phyloP scores from a whole-genome alignment of 1,140 invertebrate genomes.

The Latrodectus geometricus region DNA sequence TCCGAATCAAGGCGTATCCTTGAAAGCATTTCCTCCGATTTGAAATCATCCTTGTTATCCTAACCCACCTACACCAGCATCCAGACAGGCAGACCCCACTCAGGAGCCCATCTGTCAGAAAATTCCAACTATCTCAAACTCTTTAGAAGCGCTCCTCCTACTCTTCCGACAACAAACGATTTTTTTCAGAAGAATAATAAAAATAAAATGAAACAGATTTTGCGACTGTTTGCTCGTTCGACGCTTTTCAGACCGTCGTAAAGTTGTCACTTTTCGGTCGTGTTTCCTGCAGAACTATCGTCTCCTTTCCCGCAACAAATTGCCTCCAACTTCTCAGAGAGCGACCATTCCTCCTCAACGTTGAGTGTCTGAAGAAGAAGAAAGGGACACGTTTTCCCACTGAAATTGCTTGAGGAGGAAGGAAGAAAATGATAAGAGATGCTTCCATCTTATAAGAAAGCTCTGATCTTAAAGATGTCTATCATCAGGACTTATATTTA shows the following conservation, averaged over 20 bases:
- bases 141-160: background rate
- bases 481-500: background rate
- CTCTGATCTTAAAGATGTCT: constrained; percentile 23
- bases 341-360: background rate
- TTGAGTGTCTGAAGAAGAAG: background rate
- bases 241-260: too few species aligned
- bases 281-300: background rate
- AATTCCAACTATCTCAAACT: constrained; percentile 7
- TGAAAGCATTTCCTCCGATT: too few species aligned
- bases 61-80: too few species aligned
- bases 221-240: too few species aligned
- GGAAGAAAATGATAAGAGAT: background rate
- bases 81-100: too few species aligned
- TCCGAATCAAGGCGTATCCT: too few species aligned
- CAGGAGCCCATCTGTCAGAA: constrained; percentile 10
- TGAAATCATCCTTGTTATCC: too few species aligned
- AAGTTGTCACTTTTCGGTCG: background rate
- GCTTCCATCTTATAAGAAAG: background rate
- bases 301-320: background rate
- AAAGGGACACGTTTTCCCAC: constrained; percentile 17
- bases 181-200: too few species aligned
- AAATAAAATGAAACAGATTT: too few species aligned
- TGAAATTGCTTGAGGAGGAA: background rate
- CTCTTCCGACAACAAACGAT: too few species aligned
- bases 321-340: background rate